phyloP scores from a whole-genome alignment of 2,888 invertebrate genomes.

The Agrenia bidenticulata region DNA sequence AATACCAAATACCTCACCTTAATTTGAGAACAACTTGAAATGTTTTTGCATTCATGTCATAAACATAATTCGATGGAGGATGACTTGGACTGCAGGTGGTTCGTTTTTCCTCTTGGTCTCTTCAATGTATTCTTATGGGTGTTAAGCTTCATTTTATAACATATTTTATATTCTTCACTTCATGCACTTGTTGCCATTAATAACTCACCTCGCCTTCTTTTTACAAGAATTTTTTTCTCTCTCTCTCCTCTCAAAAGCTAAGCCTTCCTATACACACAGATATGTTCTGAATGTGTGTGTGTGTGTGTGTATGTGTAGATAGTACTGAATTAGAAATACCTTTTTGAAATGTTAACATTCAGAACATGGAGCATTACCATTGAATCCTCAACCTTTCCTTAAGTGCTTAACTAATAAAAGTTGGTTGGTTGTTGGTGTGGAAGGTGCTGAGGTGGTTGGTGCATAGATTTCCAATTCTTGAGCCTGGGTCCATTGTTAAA shows the following conservation, averaged over 20 bases:
- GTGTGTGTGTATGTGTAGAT: too few species aligned
- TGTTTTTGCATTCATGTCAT: constrained; percentile 6
- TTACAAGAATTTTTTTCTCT: constrained; percentile 16
- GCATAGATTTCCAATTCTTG: constrained; percentile 4
- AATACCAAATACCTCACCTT: constrained; percentile 4
- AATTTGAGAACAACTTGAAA: constrained; percentile 7
- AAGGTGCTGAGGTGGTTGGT: background rate
- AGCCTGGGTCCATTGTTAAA: background rate
- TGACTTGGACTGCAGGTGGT: constrained; percentile 5
- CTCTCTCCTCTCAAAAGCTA: too few species aligned
- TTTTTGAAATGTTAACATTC: too few species aligned
- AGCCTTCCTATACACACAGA: too few species aligned
- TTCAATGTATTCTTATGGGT: background rate
- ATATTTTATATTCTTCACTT: background rate
- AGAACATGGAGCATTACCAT: too few species aligned
- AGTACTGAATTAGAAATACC: too few species aligned
- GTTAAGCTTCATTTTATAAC: background rate
- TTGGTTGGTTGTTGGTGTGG: too few species aligned
- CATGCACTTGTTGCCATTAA: constrained; percentile 10
- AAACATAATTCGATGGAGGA: background rate
- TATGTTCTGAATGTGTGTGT: too few species aligned
- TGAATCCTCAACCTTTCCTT: too few species aligned
- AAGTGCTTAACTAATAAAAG: too few species aligned
- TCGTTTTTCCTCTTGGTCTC: background rate
- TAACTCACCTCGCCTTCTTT: constrained; percentile 20